These are phyloP conservation scores for Argentina silus DNA, from an alignment of 2,797 vertebrate species.

Conservation along the genomic window DNA sequence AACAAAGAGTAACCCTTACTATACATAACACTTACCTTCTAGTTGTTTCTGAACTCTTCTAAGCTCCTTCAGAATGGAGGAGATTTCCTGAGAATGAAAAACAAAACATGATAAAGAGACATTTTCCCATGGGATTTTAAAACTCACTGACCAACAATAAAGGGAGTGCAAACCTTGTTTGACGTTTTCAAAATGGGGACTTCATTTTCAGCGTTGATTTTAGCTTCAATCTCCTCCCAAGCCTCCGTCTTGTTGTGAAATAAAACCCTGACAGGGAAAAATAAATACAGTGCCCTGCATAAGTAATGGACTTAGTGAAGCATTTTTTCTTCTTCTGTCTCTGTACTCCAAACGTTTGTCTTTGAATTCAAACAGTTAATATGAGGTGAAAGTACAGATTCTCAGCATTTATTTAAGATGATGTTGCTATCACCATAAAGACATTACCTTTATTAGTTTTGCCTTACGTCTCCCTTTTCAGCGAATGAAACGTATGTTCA, in stretches of 20 bases:
- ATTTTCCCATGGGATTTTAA: background rate
- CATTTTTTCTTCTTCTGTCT: too few relatives aligned
- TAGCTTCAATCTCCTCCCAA: slow-evolving; percentile 95
- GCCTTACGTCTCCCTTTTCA: too few relatives aligned
- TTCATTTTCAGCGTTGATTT: slow-evolving; percentile 92
- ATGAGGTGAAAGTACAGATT: too few relatives aligned
- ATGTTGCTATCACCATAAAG: too few relatives aligned
- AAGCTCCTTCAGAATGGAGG: slow-evolving; percentile 92
- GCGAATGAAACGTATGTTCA: too few relatives aligned
- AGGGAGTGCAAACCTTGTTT: slow-evolving; percentile 82
- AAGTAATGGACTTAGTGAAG: too few relatives aligned
- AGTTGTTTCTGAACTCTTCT: slow-evolving; percentile 93
- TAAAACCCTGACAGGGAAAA: slow-evolving; percentile 67
- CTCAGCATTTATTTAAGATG: too few relatives aligned
- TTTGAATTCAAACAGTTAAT: too few relatives aligned
- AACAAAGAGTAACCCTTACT: background rate
- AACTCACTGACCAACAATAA: too few relatives aligned
- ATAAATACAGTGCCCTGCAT: too few relatives aligned
- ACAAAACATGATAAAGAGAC: background rate
- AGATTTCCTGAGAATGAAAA: slow-evolving; percentile 84
- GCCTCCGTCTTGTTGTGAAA: slow-evolving; percentile 90
- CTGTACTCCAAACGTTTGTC: too few relatives aligned
- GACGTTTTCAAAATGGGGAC: slow-evolving; percentile 93
- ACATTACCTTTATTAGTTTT: too few relatives aligned
- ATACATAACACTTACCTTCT: slow-evolving; percentile 81